Conservation (phyloP, 2,797 vertebrate genomes). For the Takifugu rubripes region DNA sequence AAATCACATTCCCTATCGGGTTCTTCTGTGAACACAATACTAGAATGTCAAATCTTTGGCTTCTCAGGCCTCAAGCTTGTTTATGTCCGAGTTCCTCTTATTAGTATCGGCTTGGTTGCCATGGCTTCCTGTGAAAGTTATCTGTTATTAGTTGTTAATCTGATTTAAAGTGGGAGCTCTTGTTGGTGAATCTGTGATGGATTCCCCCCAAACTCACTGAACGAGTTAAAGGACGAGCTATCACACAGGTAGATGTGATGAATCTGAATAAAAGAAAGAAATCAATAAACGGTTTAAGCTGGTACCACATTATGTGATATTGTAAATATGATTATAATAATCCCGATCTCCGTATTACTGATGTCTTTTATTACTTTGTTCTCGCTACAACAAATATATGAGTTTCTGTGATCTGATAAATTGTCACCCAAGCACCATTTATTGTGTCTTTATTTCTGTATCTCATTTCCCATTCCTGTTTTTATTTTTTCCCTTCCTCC, state of each 20-base stretch:
- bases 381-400: background rate
- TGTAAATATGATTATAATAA: too few species aligned
- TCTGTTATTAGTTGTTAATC: too few species aligned
- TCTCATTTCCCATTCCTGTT: conserved; percentile 3
- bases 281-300: too few species aligned
- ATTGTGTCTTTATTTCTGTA: conserved; percentile 11
- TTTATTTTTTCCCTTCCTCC: conserved; percentile 7
- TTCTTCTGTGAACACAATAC: conserved; percentile 48
- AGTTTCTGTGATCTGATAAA: too few species aligned
- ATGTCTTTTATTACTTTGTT: background rate
- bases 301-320: too few species aligned
- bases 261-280: too few species aligned
- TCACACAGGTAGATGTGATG: too few species aligned
- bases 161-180: too few species aligned
- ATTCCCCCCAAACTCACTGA: too few species aligned
- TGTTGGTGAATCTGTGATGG: too few species aligned
- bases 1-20: conserved; percentile 57
- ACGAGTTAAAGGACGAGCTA: too few species aligned
- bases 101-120: conserved; percentile 1
- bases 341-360: background rate
- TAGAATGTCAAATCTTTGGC: conserved; percentile 60
- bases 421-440: background rate
- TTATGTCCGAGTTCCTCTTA: conserved; percentile 18
- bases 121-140: too few species aligned
- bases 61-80: conserved; percentile 29